Evolutionary conservation across 1,140 invertebrate genomes (phyloP).

Genomic region (Microplitis demolitor): DNA sequence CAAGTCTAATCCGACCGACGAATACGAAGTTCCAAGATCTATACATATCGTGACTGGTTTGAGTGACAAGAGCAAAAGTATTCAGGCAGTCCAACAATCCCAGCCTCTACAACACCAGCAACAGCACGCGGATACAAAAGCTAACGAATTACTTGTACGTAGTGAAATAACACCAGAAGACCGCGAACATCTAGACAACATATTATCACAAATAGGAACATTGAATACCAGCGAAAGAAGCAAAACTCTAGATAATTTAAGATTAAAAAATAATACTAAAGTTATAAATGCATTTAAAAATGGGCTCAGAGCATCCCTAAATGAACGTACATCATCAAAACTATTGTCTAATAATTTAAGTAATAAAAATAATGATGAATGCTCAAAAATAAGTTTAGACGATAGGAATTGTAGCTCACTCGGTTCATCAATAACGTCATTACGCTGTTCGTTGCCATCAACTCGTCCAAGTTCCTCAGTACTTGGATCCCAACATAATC

Average conservation of each 20-base stretch:
- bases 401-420: slow-evolving; percentile 43
- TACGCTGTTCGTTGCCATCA: slow-evolving; percentile 30
- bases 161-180: slow-evolving; percentile 12
- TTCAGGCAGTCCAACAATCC: background rate
- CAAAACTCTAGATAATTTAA: slow-evolving; percentile 46
- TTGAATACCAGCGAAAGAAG: slow-evolving; percentile 48
- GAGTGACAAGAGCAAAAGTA: slow-evolving; percentile 4
- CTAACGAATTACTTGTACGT: background rate
- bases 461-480: slow-evolving; percentile 51
- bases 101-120: background rate
- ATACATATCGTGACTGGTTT: slow-evolving; percentile 39
- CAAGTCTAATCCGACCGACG: slow-evolving; percentile 54
- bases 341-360: no score
- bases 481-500: slow-evolving; percentile 44
- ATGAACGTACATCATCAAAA: slow-evolving; percentile 44
- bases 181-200: slow-evolving; percentile 17
- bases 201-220: slow-evolving; percentile 36
- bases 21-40: slow-evolving; percentile 66
- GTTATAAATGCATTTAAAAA: slow-evolving; percentile 12
- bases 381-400: slow-evolving; percentile 45
- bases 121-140: background rate
- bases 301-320: slow-evolving; percentile 37
- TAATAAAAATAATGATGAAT: slow-evolving; percentile 36
- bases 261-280: slow-evolving; percentile 6
- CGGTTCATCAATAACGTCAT: slow-evolving; percentile 42